Evolutionary conservation across 2,888 invertebrate species (phyloP).

Genomic region (Gymnosoma rotundatum): DNA sequence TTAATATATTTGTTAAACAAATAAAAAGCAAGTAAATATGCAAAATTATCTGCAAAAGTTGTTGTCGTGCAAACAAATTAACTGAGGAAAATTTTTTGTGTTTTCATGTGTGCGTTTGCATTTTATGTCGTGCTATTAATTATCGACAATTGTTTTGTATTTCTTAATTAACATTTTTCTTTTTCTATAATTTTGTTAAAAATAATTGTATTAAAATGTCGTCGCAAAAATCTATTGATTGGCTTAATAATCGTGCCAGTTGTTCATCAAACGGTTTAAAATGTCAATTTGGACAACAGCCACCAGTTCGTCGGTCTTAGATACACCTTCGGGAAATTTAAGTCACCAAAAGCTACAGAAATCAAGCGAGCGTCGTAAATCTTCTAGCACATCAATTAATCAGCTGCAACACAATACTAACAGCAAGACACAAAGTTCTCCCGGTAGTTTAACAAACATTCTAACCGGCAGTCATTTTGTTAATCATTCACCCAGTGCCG

Average conservation of each 20-base stretch:
- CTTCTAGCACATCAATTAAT: constrained; percentile 31
- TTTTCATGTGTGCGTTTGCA: constrained; percentile 17
- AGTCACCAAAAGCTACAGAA: constrained; percentile 55
- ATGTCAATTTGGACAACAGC: constrained; percentile 89
- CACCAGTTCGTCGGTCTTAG: constrained; percentile 83
- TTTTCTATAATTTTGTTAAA: constrained; percentile 20
- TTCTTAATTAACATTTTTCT: constrained; percentile 18
- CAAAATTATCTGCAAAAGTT: constrained; percentile 32
- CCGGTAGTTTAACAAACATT: constrained; percentile 62
- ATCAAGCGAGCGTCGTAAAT: constrained; percentile 35
- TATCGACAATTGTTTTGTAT: constrained; percentile 43
- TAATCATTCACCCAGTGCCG: constrained; percentile 63
- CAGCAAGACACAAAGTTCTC: constrained; percentile 54
- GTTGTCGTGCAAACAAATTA: neutral
- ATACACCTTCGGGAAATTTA: constrained; percentile 74
- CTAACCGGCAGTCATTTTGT: constrained; percentile 55
- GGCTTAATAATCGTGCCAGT: constrained; percentile 2
- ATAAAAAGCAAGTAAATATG: constrained; percentile 23
- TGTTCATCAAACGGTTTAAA: constrained; percentile 26
- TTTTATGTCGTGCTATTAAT: constrained; percentile 38
- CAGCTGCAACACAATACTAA: constrained; percentile 25
- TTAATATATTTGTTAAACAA: constrained; percentile 8
- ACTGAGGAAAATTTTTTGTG: neutral
- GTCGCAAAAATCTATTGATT: constrained; percentile 42
- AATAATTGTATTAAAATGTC: constrained; percentile 48